Evolutionary conservation across 1,140 invertebrate species (phyloP), one percentile per base, ranked within the genome.

Genomic region (Ericerus pela): DNA sequence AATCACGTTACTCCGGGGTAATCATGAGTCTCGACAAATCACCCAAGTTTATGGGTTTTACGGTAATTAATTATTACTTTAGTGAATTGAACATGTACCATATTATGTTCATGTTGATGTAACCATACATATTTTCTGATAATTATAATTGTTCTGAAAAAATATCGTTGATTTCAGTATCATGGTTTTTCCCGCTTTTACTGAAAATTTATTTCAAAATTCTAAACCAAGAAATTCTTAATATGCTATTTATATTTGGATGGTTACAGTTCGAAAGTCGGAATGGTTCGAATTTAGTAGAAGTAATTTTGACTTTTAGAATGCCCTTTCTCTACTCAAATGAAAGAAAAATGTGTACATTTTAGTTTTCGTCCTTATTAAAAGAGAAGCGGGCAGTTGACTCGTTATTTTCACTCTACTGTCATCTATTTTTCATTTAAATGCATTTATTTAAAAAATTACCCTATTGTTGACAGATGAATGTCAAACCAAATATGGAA

Each of bases 21-120:
- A 99, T 71, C 95, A 99, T 73, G 96, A 99, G 74, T 96, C 93
- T 61, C 77, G 94, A 61, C 94, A 97, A 76, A 97, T 97, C 57
- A 97, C 96, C 58, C 93, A 97, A 76, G 93, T 98, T 18, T 99
- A 99, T 77, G 96, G 96, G 41, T 98, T 99, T 76, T 99, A 98
- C 74, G 85, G 82, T 84, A 68, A 70, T 53, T 29, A n/a, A 52
- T 52, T 31, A 43, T 47, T n/a, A 33, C 29, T 47, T 22, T 33
- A 10, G 30, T n/a, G 8, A 33, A 33, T 8, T 33, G n/a, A 10
- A 33, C n/a, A 10, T 10, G n/a, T 10, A 33, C n/a, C 31, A 33
- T 10, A 33, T 33, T n/a, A n/a, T n/a, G n/a, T n/a, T n/a, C n/a
- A n/a, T n/a, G n/a, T n/a, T n/a, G n/a, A n/a, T n/a, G n/a, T n/a